Percentiles rank a stretch among this genome's conserved stretches.
These are phyloP conservation scores for Coronaproctus castanopsis DNA, from an alignment of 2,888 invertebrate species.

Conservation along the genomic window DNA sequence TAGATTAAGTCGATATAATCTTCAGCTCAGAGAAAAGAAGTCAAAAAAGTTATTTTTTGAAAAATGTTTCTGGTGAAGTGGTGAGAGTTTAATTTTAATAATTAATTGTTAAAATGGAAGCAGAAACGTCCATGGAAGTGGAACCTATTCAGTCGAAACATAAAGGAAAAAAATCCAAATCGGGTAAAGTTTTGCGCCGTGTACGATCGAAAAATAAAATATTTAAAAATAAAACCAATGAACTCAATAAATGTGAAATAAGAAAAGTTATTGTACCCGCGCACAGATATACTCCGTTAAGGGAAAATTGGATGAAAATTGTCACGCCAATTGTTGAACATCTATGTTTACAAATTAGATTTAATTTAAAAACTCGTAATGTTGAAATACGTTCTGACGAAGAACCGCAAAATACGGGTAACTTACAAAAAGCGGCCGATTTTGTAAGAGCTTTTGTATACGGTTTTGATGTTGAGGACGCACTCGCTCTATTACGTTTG, in stretches of 20 bases:
- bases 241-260: slow-evolving; percentile 24
- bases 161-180: not conserved
- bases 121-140: not conserved
- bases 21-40: too few relatives aligned
- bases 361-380: slow-evolving; percentile 74
- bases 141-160: not conserved
- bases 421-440: slow-evolving; percentile 92
- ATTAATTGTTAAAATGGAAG: not conserved
- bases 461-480: slow-evolving; percentile 95
- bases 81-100: too few relatives aligned
- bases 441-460: slow-evolving; percentile 90
- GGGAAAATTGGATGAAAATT: slow-evolving; percentile 93
- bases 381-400: slow-evolving; percentile 57
- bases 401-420: slow-evolving; percentile 43
- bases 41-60: too few relatives aligned
- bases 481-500: slow-evolving; percentile 74
- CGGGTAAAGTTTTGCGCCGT: not conserved
- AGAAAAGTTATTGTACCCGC: slow-evolving; percentile 74
- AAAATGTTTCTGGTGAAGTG: too few relatives aligned
- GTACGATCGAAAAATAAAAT: not conserved
- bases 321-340: slow-evolving; percentile 92
- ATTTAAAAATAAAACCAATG: not conserved
- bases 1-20: too few relatives aligned
- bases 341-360: slow-evolving; percentile 76
- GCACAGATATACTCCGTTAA: slow-evolving; percentile 81